phyloP scores from a whole-genome alignment of 2,113 vertebrate species.

The Pampusana beccarii region DNA sequence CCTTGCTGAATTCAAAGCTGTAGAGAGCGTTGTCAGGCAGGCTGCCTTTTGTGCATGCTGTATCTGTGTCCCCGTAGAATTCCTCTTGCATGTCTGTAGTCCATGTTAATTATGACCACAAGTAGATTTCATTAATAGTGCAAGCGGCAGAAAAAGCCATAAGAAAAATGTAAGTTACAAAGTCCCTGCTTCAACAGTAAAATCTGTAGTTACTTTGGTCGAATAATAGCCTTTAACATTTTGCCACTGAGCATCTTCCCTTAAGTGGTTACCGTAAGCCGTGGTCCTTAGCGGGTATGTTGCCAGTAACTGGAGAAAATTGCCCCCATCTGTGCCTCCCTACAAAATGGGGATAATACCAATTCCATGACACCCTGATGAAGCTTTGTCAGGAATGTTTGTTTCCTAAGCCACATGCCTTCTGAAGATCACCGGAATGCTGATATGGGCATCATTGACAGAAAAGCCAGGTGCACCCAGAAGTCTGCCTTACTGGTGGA shows the following conservation, averaged over 20 bases:
- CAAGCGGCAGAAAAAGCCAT: background rate
- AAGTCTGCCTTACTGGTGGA: background rate
- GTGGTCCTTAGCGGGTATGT: background rate
- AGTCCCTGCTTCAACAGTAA: background rate
- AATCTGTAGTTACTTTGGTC: background rate
- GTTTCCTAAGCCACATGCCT: background rate
- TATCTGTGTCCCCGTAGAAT: background rate
- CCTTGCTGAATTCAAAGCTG: background rate
- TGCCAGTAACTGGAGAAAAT: background rate
- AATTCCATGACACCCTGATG: background rate
- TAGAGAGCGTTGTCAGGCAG: background rate
- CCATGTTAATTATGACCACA: background rate
- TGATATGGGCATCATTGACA: accelerated
- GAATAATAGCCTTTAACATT: background rate
- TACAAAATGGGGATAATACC: background rate
- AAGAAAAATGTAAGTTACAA: background rate
- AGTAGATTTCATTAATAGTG: background rate
- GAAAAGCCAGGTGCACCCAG: background rate
- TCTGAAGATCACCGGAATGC: background rate
- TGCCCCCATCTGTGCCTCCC: background rate
- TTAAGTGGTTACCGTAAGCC: background rate
- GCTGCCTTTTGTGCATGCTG: background rate
- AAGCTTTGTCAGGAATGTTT: background rate
- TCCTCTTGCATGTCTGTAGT: background rate
- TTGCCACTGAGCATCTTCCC: background rate